A percentile compares a stretch with the other conserved stretches of the same genome.
phyloP scores from a whole-genome alignment of 2,113 vertebrate species.

The Coturnix japonica region DNA sequence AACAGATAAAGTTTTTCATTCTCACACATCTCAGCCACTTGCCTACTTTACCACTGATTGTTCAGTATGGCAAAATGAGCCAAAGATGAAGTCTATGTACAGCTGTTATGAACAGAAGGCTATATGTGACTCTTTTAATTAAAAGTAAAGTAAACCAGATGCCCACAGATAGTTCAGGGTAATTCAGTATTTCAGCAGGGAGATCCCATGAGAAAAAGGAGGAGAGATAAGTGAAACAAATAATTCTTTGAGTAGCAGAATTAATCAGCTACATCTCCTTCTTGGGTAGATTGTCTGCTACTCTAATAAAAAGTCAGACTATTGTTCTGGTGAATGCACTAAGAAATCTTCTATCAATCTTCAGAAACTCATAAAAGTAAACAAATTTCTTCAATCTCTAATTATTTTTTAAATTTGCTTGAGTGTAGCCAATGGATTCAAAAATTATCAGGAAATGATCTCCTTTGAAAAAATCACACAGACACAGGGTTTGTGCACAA shows the following conservation, averaged over 20 bases:
- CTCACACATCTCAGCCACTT: neutral
- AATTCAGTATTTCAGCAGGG: neutral
- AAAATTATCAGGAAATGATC: neutral
- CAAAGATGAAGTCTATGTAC: neutral
- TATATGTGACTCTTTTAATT: neutral
- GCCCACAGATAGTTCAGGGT: neutral
- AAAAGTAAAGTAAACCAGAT: neutral
- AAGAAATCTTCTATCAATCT: neutral
- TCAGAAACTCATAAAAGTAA: neutral
- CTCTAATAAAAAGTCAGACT: neutral
- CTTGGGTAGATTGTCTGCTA: neutral
- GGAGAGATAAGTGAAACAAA: slow-evolving; percentile 1
- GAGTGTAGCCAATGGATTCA: neutral
- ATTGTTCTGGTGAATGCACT: neutral
- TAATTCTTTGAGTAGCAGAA: neutral
- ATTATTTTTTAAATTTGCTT: neutral
- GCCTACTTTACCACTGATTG: neutral
- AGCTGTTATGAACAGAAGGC: neutral
- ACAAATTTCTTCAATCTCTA: neutral
- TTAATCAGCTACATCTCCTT: neutral
- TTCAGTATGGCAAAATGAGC: neutral
- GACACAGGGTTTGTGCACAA: neutral
- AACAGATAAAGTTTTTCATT: neutral
- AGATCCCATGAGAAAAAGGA: neutral
- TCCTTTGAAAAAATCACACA: neutral